These are phyloP conservation scores for Phyllotis vaccarum DNA, from an alignment of 2,797 vertebrate species.

Conservation along the genomic window DNA sequence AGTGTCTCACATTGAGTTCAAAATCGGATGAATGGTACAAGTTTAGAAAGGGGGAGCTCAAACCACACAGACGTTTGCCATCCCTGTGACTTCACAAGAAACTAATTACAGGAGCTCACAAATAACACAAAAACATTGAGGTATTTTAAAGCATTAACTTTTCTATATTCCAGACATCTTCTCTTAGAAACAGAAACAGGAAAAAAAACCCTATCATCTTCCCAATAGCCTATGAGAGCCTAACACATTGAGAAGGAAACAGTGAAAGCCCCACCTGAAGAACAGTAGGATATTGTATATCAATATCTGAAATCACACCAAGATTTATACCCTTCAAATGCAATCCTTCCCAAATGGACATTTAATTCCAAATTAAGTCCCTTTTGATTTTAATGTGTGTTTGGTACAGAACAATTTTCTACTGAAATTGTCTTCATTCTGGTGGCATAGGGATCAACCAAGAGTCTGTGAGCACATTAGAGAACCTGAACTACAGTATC, in stretches of 20 bases:
- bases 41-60: neutral
- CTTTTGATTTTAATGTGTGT: constrained; percentile 27
- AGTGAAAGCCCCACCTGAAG: neutral
- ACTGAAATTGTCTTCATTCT: neutral
- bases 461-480: neutral
- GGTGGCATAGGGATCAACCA: neutral
- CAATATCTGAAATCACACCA: neutral
- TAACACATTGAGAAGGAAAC: neutral
- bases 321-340: neutral
- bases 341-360: neutral
- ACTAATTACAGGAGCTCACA: neutral
- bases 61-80: rapidly evolving
- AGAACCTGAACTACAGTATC: neutral
- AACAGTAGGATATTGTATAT: neutral
- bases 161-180: neutral
- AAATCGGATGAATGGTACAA: neutral
- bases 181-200: neutral
- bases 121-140: neutral
- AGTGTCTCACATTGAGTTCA: neutral
- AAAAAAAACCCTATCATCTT: neutral
- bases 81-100: constrained; percentile 1
- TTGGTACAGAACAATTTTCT: neutral
- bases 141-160: constrained; percentile 17
- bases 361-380: constrained; percentile 20
- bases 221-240: neutral